These are phyloP conservation scores for Amphipyra berbera DNA, from an alignment of 2,888 invertebrate species.

Conservation along the genomic window DNA sequence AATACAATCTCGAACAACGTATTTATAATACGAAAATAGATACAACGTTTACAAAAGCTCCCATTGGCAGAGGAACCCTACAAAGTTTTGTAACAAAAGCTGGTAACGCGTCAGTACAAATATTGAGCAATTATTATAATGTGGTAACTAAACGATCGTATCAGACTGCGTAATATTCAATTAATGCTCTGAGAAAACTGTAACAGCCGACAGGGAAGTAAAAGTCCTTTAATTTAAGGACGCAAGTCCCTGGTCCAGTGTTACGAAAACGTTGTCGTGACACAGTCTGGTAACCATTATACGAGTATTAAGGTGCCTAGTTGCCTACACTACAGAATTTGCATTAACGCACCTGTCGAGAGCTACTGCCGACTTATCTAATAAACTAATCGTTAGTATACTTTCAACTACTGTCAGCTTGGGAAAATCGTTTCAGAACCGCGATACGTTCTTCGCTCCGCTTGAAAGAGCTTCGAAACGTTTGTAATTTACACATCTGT, in stretches of 20 bases:
- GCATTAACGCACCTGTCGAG: conserved; percentile 78
- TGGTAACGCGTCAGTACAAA: conserved; percentile 41
- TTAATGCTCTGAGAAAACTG: conserved; percentile 70
- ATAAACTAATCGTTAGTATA: conserved; percentile 70
- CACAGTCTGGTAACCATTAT: conserved; percentile 44
- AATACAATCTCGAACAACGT: conserved; percentile 20
- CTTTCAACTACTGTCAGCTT: conserved; percentile 66
- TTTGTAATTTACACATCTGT: conserved; percentile 41
- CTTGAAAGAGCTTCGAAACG: conserved; percentile 41
- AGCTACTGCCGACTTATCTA: conserved; percentile 67
- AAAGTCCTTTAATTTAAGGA: conserved; percentile 80
- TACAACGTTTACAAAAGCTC: conserved; percentile 3
- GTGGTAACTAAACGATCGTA: conserved; percentile 62
- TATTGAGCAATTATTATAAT: conserved; percentile 58
- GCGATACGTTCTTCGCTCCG: conserved; percentile 27
- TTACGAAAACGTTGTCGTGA: conserved; percentile 73
- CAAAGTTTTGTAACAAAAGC: conserved; percentile 34
- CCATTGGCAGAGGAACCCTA: conserved; percentile 16
- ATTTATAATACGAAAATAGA: conserved; percentile 3
- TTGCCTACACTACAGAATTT: conserved; percentile 64
- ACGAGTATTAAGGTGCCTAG: conserved; percentile 38
- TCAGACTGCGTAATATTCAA: conserved; percentile 72
- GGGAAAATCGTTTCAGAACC: conserved; percentile 69
- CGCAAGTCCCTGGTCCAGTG: conserved; percentile 62
- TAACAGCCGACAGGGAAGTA: conserved; percentile 74